phyloP scores from a whole-genome alignment of 2,797 vertebrate genomes.

The Loriculus beryllinus region DNA sequence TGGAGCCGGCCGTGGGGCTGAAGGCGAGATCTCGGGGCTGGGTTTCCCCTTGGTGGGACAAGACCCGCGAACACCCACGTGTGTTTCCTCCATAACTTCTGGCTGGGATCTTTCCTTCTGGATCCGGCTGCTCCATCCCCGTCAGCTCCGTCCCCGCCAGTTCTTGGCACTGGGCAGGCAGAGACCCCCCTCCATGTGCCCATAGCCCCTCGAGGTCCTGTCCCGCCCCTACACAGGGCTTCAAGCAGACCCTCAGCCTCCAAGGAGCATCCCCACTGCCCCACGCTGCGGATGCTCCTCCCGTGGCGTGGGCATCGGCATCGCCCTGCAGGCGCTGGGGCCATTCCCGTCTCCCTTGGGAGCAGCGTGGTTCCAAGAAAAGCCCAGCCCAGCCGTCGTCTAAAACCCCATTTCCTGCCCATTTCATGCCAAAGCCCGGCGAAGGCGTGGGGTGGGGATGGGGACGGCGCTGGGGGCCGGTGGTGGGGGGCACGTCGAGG shows the following conservation, averaged over 20 bases:
- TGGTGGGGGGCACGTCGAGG: neutral
- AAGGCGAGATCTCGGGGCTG: neutral
- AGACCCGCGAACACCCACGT: neutral
- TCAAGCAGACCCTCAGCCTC: neutral
- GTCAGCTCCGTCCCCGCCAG: neutral
- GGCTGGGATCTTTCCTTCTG: neutral
- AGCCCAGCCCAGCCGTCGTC: neutral
- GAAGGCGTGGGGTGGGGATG: neutral
- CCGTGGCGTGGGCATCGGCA: neutral
- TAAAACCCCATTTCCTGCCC: neutral
- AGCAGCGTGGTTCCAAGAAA: neutral
- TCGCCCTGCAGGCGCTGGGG: neutral
- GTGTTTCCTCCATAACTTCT: neutral
- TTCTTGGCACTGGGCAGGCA: neutral
- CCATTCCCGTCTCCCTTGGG: neutral
- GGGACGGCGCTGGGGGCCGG: accelerated
- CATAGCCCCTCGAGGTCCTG: neutral
- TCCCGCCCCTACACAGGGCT: neutral
- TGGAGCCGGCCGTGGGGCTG: neutral
- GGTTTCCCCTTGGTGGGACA: neutral
- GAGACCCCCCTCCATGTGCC: neutral
- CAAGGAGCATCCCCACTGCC: accelerated
- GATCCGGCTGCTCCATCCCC: neutral
- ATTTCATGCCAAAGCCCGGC: accelerated
- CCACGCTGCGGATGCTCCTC: neutral